These are phyloP conservation scores for Ptilonorhynchus violaceus DNA, from an alignment of 2,113 vertebrate genomes.

Conservation along the genomic window DNA sequence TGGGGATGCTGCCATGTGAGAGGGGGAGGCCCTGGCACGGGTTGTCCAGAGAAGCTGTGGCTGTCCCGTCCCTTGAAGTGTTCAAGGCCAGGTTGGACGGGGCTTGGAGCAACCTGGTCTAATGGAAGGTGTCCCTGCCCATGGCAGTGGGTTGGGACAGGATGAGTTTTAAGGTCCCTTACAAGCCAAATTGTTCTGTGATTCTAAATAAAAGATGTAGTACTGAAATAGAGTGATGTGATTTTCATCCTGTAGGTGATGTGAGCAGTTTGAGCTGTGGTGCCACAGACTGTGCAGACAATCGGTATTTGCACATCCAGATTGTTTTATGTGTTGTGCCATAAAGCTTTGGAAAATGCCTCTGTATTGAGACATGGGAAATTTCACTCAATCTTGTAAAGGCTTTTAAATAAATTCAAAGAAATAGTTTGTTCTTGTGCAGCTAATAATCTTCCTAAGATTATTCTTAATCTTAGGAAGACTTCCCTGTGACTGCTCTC, in stretches of 20 bases:
- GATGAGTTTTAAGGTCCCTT: background rate
- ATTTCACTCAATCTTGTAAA: background rate
- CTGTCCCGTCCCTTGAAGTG: background rate
- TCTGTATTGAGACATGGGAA: background rate
- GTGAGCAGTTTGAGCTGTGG: background rate
- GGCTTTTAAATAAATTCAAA: constrained; percentile 8
- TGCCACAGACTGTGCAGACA: background rate
- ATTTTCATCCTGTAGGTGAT: background rate
- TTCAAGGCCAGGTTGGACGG: background rate
- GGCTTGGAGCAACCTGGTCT: background rate
- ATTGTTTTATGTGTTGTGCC: background rate
- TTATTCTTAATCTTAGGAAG: background rate
- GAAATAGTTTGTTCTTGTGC: background rate
- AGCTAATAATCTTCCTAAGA: too few species aligned
- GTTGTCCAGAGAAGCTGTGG: background rate
- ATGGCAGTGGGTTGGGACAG: background rate
- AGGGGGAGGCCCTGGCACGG: background rate
- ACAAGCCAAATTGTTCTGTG: background rate
- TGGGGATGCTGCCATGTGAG: background rate
- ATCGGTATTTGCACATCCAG: background rate
- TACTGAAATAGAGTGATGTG: background rate
- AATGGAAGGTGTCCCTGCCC: background rate
- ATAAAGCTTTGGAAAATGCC: background rate
- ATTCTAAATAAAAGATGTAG: background rate
- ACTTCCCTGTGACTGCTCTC: background rate